Evolutionary conservation across 1,140 invertebrate genomes (phyloP).

Genomic region (Drosophila sechellia): DNA sequence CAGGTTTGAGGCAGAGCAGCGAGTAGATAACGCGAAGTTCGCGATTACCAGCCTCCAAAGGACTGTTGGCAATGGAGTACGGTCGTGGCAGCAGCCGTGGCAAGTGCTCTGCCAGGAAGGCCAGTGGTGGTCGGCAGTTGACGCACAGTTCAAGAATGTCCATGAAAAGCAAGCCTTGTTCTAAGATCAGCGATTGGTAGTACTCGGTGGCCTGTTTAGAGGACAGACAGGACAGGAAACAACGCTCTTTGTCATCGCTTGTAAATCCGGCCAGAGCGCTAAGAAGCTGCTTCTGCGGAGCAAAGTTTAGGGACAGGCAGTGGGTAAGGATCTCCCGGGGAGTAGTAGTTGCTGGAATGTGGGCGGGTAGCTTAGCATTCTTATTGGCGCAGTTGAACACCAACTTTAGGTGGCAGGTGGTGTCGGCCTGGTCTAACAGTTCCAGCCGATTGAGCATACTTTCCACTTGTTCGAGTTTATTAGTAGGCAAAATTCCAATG

Average conservation of each 20-base stretch:
- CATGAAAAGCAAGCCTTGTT: conserved; percentile 84
- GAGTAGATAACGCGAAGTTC: conserved; percentile 89
- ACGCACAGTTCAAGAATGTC: conserved; percentile 89
- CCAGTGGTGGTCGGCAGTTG: conserved; percentile 88
- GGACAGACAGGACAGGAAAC: conserved; percentile 60
- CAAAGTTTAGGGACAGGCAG: conserved; percentile 75
- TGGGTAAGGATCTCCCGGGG: conserved; percentile 77
- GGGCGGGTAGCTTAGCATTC: conserved; percentile 68
- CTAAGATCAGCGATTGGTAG: conserved; percentile 67
- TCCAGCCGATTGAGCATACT: conserved; percentile 48
- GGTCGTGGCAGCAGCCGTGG: conserved; percentile 90
- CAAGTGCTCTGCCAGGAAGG: conserved; percentile 89
- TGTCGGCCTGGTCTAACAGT: conserved; percentile 47
- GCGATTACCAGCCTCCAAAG: conserved; percentile 80
- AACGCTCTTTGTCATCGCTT: conserved; percentile 38
- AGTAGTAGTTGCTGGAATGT: conserved; percentile 77
- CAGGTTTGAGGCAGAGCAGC: conserved; percentile 40
- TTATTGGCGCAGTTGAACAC: conserved; percentile 57
- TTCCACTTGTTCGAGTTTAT: conserved; percentile 37
- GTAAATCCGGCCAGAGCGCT: conserved; percentile 57
- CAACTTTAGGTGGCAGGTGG: conserved; percentile 36
- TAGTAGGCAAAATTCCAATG: conserved; percentile 65
- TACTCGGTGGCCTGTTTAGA: conserved; percentile 64
- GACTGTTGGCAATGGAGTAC: conserved; percentile 92
- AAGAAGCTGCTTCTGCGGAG: conserved; percentile 84